Evolutionary conservation across 2,797 vertebrate genomes (phyloP).

Genomic region (Parauchenoglanis punctatus): DNA sequence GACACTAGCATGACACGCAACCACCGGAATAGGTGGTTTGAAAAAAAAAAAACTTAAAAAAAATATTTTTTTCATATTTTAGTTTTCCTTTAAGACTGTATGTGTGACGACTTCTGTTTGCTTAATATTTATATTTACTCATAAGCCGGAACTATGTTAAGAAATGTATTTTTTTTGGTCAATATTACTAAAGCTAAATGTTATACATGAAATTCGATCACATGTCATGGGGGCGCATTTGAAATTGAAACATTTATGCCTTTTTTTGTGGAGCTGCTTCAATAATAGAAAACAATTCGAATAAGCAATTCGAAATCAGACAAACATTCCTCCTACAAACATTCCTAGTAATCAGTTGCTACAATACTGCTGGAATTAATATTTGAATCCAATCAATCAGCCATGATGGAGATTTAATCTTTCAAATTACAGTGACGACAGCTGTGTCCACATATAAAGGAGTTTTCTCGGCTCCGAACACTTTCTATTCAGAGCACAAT

Average conservation of each 20-base stretch:
- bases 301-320: neutral
- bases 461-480: neutral
- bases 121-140: neutral
- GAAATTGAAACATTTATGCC: neutral
- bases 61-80: neutral
- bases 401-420: neutral
- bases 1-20: neutral
- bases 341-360: neutral
- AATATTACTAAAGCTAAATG: neutral
- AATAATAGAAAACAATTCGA: too few relatives aligned
- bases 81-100: neutral
- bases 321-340: neutral
- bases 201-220: neutral
- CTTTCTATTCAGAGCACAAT: slow-evolving; percentile 40
- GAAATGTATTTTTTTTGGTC: neutral
- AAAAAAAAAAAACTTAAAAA: neutral
- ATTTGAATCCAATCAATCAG: neutral
- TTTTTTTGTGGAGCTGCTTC: neutral
- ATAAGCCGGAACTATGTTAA: neutral
- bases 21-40: neutral
- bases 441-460: neutral
- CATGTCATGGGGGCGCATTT: neutral
- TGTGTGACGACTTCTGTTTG: neutral
- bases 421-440: neutral
- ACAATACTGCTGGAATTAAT: neutral